phyloP scores from a whole-genome alignment of 1,140 invertebrate species.

The Philopotamus ludificatus region DNA sequence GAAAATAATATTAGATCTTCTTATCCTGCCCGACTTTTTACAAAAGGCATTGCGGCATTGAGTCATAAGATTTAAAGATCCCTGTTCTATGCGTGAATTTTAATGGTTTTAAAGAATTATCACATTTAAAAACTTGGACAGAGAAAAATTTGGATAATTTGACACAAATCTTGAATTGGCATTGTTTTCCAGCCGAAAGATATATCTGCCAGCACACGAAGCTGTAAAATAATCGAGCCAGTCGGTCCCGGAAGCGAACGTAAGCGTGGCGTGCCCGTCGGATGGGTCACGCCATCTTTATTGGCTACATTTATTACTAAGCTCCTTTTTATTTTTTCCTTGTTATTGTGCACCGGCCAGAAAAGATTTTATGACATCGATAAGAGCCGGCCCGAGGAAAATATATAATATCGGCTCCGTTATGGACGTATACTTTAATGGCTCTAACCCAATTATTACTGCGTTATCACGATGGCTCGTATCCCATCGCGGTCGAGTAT shows the following conservation, averaged over 20 bases:
- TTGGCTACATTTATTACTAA: constrained; percentile 42
- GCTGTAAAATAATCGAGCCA: constrained; percentile 19
- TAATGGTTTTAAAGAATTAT: too few relatives aligned
- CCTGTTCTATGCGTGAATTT: too few relatives aligned
- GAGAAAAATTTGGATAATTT: too few relatives aligned
- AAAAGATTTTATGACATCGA: constrained; percentile 43
- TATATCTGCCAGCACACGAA: too few relatives aligned
- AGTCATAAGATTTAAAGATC: too few relatives aligned
- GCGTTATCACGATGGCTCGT: constrained; percentile 40
- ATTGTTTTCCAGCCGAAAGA: too few relatives aligned
- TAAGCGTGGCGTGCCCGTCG: constrained; percentile 39
- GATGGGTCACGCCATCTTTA: constrained; percentile 43
- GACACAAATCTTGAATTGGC: too few relatives aligned
- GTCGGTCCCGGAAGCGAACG: constrained; percentile 11
- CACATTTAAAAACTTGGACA: too few relatives aligned
- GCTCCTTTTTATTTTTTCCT: constrained; percentile 41
- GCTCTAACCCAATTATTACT: constrained; percentile 42
- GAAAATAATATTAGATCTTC: too few relatives aligned
- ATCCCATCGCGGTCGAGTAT: constrained; percentile 34
- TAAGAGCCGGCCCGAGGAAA: constrained; percentile 31
- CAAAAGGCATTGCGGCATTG: too few relatives aligned
- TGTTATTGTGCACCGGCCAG: constrained; percentile 42
- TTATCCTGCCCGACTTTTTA: too few relatives aligned
- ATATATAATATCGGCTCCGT: constrained; percentile 42
- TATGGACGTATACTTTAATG: constrained; percentile 42